A percentile compares a stretch with the other conserved stretches of the same genome.
These are phyloP conservation scores for Accipiter virgatus DNA, from an alignment of 2,113 vertebrate genomes.

Conservation along the genomic window DNA sequence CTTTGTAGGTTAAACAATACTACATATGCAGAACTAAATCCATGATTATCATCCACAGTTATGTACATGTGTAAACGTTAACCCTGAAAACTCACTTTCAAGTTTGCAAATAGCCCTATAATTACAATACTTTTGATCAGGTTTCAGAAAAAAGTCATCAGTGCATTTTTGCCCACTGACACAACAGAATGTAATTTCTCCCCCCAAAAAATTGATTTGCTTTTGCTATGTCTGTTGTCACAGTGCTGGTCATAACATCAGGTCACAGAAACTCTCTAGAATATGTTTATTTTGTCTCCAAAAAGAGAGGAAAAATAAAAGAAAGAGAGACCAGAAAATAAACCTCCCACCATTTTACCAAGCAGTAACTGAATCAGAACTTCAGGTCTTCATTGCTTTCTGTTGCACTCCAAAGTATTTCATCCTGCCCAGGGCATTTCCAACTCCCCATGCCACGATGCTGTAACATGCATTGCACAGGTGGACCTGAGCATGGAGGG, in stretches of 20 bases:
- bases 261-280: background rate
- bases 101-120: background rate
- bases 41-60: background rate
- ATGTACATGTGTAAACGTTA: background rate
- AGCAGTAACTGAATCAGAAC: background rate
- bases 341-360: background rate
- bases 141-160: background rate
- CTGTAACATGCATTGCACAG: fast-evolving
- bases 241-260: background rate
- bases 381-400: background rate
- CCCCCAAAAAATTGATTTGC: background rate
- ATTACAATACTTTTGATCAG: background rate
- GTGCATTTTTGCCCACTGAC: background rate
- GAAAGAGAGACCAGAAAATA: background rate
- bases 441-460: fast-evolving
- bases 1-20: background rate
- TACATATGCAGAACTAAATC: background rate
- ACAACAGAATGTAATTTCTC: background rate
- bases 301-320: background rate
- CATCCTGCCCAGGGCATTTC: background rate
- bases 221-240: background rate
- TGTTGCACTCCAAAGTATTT: background rate
- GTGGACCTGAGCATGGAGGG: background rate
- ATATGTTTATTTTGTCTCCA: background rate
- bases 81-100: background rate